Evolutionary conservation across 2,888 invertebrate genomes (phyloP), one percentile per base, ranked within the genome.

Genomic region (Harpagoxenus sublaevis): DNA sequence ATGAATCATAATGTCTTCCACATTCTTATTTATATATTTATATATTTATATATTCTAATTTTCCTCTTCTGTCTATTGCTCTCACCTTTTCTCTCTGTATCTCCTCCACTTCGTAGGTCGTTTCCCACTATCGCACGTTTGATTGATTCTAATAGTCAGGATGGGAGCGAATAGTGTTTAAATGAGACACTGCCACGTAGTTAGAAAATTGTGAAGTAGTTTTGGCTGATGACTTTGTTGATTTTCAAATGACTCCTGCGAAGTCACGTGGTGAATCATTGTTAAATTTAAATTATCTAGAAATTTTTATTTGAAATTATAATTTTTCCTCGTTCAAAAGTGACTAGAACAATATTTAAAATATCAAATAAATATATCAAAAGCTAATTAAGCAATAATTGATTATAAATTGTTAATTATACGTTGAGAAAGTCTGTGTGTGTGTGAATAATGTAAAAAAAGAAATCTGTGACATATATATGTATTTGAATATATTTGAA

Each of bases 201-300:
- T 28, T 53, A 42, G 53, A 78, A 78, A 68, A 68, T 53, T 77
- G 28, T 6, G 51, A 63, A 51, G 48, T 5, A 63, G 18, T 35
- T 15, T 62, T 63, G 15, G 39, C 15, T 48, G 12, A 18, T 48
- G 12, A 18, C 31, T 74, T 39, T 39, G 12, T 77, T 28, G 3
- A 35, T 42, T 12, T 42, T 12, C 3, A 10, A 45, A 15, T 65
- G 6, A 42, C 3, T 42, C 0, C 2, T 31, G 8, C 0, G 1
- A 51, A 75, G 23, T 62, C 28, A 73, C 10, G 31, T 15, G 31
- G 31, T 1, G 2, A 15, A 71, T 71, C 9, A 53, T 51, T 18
- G 5, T 51, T 23, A n/a, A 63, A 62, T 35, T 45, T 48, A 15
- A 23, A 48, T 51, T n/a, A 65, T 51, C 15, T 39, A 63, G 3